These are phyloP conservation scores for Rynchops niger DNA, from an alignment of 2,113 vertebrate species.

Conservation along the genomic window DNA sequence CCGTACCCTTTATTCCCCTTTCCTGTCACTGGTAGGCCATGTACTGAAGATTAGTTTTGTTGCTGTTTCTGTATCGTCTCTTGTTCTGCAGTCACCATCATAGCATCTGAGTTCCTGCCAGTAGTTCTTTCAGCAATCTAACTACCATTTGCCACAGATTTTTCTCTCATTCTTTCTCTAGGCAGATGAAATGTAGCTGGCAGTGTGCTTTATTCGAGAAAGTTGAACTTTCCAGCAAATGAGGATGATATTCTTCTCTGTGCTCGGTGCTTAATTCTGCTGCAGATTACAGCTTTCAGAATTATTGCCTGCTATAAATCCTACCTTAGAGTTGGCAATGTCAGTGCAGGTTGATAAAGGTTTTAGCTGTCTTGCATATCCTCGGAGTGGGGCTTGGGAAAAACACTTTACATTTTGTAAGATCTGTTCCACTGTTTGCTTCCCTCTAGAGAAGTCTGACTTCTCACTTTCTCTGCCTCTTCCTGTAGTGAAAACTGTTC, in stretches of 20 bases:
- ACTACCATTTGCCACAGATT: background rate
- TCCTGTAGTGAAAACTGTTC: background rate
- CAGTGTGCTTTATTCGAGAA: background rate
- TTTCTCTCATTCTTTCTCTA: background rate
- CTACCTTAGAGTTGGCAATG: background rate
- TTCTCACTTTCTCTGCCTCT: background rate
- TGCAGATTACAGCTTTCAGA: background rate
- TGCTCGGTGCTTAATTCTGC: background rate
- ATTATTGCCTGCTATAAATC: background rate
- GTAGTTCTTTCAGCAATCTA: background rate
- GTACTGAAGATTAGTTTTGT: background rate
- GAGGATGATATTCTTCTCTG: background rate
- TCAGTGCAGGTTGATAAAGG: background rate
- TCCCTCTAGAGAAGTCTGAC: background rate
- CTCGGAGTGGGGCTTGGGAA: background rate
- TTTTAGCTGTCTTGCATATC: background rate
- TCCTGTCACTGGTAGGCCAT: background rate
- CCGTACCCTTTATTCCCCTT: background rate
- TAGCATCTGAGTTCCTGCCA: background rate
- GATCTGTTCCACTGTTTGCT: background rate
- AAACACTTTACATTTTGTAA: background rate
- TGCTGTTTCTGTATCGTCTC: background rate
- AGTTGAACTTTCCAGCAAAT: background rate
- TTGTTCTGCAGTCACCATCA: background rate
- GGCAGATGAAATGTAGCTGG: background rate